Conservation (phyloP, 2,888 invertebrate genomes). For the Apamea monoglypha region DNA sequence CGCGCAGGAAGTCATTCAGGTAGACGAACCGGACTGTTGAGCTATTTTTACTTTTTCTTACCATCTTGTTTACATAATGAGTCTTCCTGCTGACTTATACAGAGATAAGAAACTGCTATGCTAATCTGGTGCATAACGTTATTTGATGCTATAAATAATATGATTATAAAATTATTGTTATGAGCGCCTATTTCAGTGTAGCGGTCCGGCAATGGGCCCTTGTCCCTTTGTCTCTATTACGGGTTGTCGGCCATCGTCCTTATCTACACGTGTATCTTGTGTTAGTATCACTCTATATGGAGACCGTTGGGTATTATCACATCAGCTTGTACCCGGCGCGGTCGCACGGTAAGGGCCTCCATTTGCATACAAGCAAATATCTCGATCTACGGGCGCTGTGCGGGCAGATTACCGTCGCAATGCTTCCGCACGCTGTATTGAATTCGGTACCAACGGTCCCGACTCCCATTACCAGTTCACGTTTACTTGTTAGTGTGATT, state of each 20-base stretch:
- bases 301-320: slow-evolving; percentile 87
- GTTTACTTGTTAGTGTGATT: slow-evolving; percentile 88
- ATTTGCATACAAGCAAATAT: slow-evolving; percentile 90
- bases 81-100: slow-evolving; percentile 75
- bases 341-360: slow-evolving; percentile 86
- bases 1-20: slow-evolving; percentile 77
- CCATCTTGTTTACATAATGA: slow-evolving; percentile 78
- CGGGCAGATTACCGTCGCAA: slow-evolving; percentile 83
- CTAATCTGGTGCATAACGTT: slow-evolving; percentile 65
- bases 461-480: slow-evolving; percentile 83
- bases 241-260: slow-evolving; percentile 78
- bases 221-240: slow-evolving; percentile 88
- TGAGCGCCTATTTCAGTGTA: slow-evolving; percentile 66
- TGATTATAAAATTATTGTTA: slow-evolving; percentile 74
- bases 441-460: slow-evolving; percentile 84
- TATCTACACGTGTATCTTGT: slow-evolving; percentile 88
- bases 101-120: slow-evolving; percentile 69
- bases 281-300: slow-evolving; percentile 89
- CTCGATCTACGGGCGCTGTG: slow-evolving; percentile 84
- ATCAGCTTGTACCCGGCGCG: slow-evolving; percentile 82
- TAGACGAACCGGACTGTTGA: slow-evolving; percentile 78
- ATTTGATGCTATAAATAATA: slow-evolving; percentile 69
- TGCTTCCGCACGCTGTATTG: slow-evolving; percentile 87
- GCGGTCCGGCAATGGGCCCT: slow-evolving; percentile 74
- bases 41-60: slow-evolving; percentile 77